These are phyloP conservation scores for Cheilosia grossa DNA, from an alignment of 2,888 invertebrate genomes.

Conservation along the genomic window DNA sequence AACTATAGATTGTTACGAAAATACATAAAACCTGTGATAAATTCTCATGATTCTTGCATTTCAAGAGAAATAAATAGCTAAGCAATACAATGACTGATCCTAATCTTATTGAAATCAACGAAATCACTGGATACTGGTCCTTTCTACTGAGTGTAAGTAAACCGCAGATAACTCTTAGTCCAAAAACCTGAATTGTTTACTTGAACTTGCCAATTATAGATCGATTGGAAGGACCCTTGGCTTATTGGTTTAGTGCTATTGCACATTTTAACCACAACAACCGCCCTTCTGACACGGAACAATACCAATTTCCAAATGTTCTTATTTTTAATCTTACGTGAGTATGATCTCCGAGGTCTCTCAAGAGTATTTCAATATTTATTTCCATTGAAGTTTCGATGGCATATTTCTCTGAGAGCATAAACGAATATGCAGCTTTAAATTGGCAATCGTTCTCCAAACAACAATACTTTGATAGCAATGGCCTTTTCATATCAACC, in stretches of 20 bases:
- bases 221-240: slow-evolving; percentile 96
- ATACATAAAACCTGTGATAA: background rate
- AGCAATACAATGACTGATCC: slow-evolving; percentile 84
- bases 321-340: slow-evolving; percentile 91
- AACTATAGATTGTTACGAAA: background rate
- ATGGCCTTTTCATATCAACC: slow-evolving; percentile 96
- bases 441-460: slow-evolving; percentile 94
- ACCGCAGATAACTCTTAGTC: background rate
- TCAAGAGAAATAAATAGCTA: background rate
- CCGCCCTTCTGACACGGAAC: slow-evolving; percentile 91
- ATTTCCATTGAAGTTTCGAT: slow-evolving; percentile 87
- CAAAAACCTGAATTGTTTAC: slow-evolving; percentile 26
- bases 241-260: slow-evolving; percentile 89
- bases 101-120: slow-evolving; percentile 86
- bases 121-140: slow-evolving; percentile 91
- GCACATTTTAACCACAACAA: slow-evolving; percentile 90
- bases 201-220: slow-evolving; percentile 84
- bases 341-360: slow-evolving; percentile 83
- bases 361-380: slow-evolving; percentile 1
- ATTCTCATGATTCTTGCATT: background rate
- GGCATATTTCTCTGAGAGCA: slow-evolving; percentile 95
- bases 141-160: slow-evolving; percentile 90
- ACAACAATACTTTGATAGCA: slow-evolving; percentile 97
- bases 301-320: slow-evolving; percentile 94
- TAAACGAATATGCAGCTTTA: slow-evolving; percentile 94